Evolutionary conservation across 2,888 invertebrate genomes (phyloP), one percentile per base, ranked within the genome.

Genomic region (Clunio marinus): DNA sequence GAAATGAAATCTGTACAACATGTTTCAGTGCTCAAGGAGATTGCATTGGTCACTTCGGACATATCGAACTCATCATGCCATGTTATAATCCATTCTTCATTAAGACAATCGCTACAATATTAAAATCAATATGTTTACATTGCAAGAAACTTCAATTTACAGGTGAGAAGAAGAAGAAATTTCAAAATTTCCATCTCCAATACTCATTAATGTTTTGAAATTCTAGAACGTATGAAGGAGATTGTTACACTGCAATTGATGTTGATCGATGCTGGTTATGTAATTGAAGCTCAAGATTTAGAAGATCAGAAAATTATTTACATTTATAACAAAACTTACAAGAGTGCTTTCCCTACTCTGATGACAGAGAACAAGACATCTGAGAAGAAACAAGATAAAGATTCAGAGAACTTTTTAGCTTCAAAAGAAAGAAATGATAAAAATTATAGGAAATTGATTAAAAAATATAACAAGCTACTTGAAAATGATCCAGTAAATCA

Each of bases 21-120:
- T 98, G 97, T 75, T 82, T 84, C 8, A 83, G 85, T 71, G 83
- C 82, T 17, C 76, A 84, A 55, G 75, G 82, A 5, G 80, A 83
- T 70, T 97, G 97, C 75, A 86, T 89, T 0, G 99, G 99, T 0
- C 99, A 99, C 79, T 88, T 94, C 78, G 98, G 98, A 0, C 93
- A 96, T 75, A 95, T 99, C 71, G 89, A 91, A 72, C 80, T 99
- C 1, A 92, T 93, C 0, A 79, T 96, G 10, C 87, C 93, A 0
- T 90, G 94, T 0, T 87, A 92, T 69, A 97, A 98, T 81, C 97
- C 98, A 0, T 75, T 98, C 58, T 93, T 94, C 74, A 87, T 90
- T 71, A 88, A 87, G 74, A 82, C 85, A 28, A 81, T 96, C 17
- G 84, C 83, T 68, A 83, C 81, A 1, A 76, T 93, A 7, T 80